Percentiles rank a stretch among this genome's conserved stretches.
Conservation (phyloP, 2,797 vertebrate genomes). For the Erethizon dorsatum region DNA sequence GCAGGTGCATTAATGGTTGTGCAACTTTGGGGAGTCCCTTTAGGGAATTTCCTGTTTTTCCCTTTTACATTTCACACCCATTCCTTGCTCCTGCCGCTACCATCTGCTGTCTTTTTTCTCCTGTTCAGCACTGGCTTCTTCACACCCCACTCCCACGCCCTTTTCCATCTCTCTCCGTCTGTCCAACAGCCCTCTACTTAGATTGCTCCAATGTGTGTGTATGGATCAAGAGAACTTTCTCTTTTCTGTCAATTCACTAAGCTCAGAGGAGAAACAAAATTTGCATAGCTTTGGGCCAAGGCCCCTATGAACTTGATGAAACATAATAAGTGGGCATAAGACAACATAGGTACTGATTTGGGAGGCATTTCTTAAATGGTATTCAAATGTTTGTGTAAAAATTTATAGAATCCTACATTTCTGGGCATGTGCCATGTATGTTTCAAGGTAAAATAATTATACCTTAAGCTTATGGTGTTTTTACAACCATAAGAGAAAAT, state of each 20-base stretch:
- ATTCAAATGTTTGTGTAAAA: slow-evolving; percentile 85
- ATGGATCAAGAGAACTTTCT: slow-evolving; percentile 82
- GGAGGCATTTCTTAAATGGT: slow-evolving; percentile 78
- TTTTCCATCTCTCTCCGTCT: slow-evolving; percentile 91
- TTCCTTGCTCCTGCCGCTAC: slow-evolving; percentile 91
- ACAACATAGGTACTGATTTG: slow-evolving; percentile 82
- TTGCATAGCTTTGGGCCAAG: slow-evolving; percentile 72
- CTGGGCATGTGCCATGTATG: slow-evolving; percentile 85
- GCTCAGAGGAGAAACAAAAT: slow-evolving; percentile 87
- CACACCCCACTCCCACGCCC: slow-evolving; percentile 93
- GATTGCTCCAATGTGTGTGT: slow-evolving; percentile 89
- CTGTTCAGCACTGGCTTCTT: slow-evolving; percentile 92
- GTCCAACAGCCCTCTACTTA: slow-evolving; percentile 90
- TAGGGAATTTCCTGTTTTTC: slow-evolving; percentile 92
- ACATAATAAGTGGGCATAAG: slow-evolving; percentile 76
- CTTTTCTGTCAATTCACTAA: slow-evolving; percentile 80
- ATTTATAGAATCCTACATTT: slow-evolving; percentile 85
- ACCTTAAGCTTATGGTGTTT: slow-evolving; percentile 71
- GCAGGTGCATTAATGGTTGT: slow-evolving; percentile 88
- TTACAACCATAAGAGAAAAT: slow-evolving; percentile 35
- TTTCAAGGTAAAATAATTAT: slow-evolving; percentile 83
- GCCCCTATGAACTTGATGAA: slow-evolving; percentile 82
- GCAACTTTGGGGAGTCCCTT: slow-evolving; percentile 92
- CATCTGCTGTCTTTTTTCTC: slow-evolving; percentile 91
- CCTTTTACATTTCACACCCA: slow-evolving; percentile 92